Evolutionary conservation across 2,113 vertebrate species (phyloP), one percentile per base, ranked within the genome.

Genomic region (Pterocles burchelli): DNA sequence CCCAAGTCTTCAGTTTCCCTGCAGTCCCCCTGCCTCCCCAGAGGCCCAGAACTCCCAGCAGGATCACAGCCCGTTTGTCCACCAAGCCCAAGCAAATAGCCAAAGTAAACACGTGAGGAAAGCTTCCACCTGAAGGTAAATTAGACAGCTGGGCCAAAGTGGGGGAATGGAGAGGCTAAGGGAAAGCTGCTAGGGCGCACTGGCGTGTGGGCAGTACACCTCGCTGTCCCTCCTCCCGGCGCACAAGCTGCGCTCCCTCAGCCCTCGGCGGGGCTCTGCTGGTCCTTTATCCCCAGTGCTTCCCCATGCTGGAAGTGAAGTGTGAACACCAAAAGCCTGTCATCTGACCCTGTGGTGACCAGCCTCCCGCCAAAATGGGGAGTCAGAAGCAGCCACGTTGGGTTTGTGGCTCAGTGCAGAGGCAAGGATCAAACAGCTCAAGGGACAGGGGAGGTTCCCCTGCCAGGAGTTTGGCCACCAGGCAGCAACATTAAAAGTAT

Each of bases 241-340:
- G 12, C 7, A 2, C 46, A 61, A 8, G 29, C 19, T 33, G 25
- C 10, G 1, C 11, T 26, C 4, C 15, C 22, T 4, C 41, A 19
- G 41, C 25, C 10, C n/a, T 20, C 25, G 3, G 6, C 1, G 1
- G 14, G 48, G 16, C 33, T 67, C 48, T 14, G 36, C 72, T 1
- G 3, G 8, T 15, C 70, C 34, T 8, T 20, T 7, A 26, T 7
- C 9, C 22, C 26, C 48, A 19, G 38, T 20, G 45, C 14, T 9
- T 24, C 13, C 18, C 25, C 11, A 4, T 3, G 2, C 0, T 1
- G 3, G 3, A 17, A 7, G 16, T 1, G 25, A 73, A 24, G 22
- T 1, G 15, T 6, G 4, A 24, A 38, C 4, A 5, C 41, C 18
- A 10, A 10, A 72, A 63, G 3, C 3, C 24, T 10, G 8, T 12